phyloP scores from a whole-genome alignment of 2,888 invertebrate genomes.

The Amorpha juglandis region DNA sequence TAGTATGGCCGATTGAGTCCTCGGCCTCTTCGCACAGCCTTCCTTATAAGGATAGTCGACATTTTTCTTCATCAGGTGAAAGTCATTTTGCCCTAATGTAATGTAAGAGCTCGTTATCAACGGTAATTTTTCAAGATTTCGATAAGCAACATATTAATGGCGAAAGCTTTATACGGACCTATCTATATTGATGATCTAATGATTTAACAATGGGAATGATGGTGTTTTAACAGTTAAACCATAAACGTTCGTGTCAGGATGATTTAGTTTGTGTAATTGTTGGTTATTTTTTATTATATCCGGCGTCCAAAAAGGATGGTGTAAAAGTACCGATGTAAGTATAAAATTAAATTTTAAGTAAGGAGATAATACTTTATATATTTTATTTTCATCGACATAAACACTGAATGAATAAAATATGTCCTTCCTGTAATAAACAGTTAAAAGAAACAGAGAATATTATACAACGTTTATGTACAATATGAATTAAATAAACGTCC shows the following conservation, averaged over 20 bases:
- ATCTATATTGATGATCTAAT: conserved; percentile 21
- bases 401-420: too few relatives aligned
- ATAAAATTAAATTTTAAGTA: not conserved
- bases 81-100: conserved; percentile 64
- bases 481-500: not conserved
- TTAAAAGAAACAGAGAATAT: too few relatives aligned
- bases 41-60: conserved; percentile 70
- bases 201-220: conserved; percentile 25
- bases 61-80: conserved; percentile 72
- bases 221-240: not conserved
- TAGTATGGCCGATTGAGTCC: conserved; percentile 48
- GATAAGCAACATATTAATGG: conserved; percentile 16
- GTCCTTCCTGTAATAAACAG: too few relatives aligned
- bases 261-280: not conserved
- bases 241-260: not conserved
- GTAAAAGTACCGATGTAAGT: not conserved
- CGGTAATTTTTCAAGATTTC: conserved; percentile 21
- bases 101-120: conserved; percentile 28
- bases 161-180: conserved; percentile 11
- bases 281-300: not conserved
- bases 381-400: not conserved
- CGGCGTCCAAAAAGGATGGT: not conserved
- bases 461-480: too few relatives aligned
- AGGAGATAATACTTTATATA: too few relatives aligned
- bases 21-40: conserved; percentile 60